These are phyloP conservation scores for Strongylocentrotus purpuratus DNA, from an alignment of 35 echinoderm and acorn worm species.

Conservation along the genomic window DNA sequence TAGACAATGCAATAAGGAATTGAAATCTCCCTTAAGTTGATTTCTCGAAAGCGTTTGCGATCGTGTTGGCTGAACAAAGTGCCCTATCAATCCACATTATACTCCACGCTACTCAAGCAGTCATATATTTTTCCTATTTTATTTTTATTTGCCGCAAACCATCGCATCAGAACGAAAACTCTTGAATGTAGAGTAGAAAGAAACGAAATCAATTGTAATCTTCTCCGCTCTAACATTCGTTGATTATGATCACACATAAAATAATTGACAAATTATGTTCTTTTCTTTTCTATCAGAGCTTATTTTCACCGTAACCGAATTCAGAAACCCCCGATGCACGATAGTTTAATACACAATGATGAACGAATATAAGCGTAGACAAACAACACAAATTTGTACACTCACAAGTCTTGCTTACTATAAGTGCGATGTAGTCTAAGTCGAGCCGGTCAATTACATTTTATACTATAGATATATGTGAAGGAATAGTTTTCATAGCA, in stretches of 20 bases:
- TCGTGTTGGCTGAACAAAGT: no score
- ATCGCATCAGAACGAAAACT: slow-evolving; percentile 1
- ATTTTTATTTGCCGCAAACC: not conserved
- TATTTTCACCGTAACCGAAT: not conserved
- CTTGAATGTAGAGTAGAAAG: not conserved
- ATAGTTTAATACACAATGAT: not conserved
- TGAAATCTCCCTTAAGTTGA: no score
- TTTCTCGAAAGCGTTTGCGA: no score
- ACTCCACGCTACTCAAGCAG: not conserved
- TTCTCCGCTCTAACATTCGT: not conserved
- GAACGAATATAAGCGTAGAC: not conserved
- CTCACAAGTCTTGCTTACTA: not conserved
- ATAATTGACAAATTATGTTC: no score
- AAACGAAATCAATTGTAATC: not conserved
- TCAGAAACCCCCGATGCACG: not conserved
- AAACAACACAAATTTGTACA: not conserved
- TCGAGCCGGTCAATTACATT: not conserved
- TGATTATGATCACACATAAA: not conserved
- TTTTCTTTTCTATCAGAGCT: not conserved
- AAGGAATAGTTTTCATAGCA: no score
- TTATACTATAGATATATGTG: no score
- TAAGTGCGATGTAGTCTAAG: not conserved
- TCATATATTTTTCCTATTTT: not conserved
- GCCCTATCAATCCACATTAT: no score
- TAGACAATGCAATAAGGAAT: no score